phyloP scores from a whole-genome alignment of 1,140 invertebrate species.

The Nilaparvata lugens region DNA sequence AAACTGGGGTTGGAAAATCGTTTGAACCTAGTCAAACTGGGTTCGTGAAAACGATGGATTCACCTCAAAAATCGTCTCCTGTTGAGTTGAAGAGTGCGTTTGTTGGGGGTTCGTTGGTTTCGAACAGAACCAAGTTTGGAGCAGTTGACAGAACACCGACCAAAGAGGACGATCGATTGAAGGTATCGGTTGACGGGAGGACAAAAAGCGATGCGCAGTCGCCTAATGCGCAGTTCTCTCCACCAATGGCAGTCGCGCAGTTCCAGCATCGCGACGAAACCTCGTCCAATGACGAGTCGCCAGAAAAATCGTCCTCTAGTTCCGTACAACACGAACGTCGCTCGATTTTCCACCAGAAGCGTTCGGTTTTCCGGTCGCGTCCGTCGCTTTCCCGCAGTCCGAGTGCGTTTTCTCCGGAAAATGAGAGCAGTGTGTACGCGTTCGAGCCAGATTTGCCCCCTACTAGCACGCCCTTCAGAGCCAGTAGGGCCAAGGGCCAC shows the following conservation, averaged over 20 bases:
- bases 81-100: too few relatives aligned
- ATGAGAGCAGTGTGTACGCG: constrained; percentile 60
- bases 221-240: constrained; percentile 17
- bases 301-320: constrained; percentile 18
- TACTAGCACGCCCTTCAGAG: constrained; percentile 46
- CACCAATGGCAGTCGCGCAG: constrained; percentile 22
- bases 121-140: too few relatives aligned
- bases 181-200: too few relatives aligned
- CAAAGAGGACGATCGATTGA: too few relatives aligned
- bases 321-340: constrained; percentile 37
- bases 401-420: constrained; percentile 55
- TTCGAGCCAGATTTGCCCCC: constrained; percentile 49
- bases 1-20: too few relatives aligned
- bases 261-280: constrained; percentile 25
- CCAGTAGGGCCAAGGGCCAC: constrained; percentile 25
- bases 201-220: too few relatives aligned
- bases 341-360: constrained; percentile 37
- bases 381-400: constrained; percentile 43
- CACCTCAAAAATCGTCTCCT: too few relatives aligned
- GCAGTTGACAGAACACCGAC: too few relatives aligned
- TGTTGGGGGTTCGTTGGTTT: too few relatives aligned
- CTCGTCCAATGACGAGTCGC: constrained; percentile 25
- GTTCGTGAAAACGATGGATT: too few relatives aligned
- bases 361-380: constrained; percentile 24
- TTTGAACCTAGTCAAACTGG: too few relatives aligned